Base-by-base conservation (phyloP, 1,140 invertebrate genomes). In the Drosophila burlai region DNA sequence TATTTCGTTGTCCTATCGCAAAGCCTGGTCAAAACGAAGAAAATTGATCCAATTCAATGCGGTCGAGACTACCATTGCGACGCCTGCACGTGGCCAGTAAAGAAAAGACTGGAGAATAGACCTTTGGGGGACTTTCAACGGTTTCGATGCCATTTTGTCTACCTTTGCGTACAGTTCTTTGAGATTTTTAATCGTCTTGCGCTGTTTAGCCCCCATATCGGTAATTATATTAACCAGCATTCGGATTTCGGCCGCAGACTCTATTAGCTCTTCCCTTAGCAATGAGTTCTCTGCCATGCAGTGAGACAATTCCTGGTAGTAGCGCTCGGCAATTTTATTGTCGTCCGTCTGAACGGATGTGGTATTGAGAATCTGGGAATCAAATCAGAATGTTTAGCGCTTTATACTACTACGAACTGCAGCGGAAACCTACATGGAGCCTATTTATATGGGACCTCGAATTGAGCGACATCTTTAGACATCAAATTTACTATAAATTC, bases 301-400 rank as follows among this genome's bases (percentile, higher is more conserved):
- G 8, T 8, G 40, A 2, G 9, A 75, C 50, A 83, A 43, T 83
- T 6, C 80, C 21, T 45, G 9, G 10, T 73, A 75, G 13, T 73
- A 68, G 18, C 73, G 83, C 0, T 72, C 57, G 0, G 73, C 61
- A 31, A 74, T 59, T 58, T 87, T 85, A 0, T 47, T 36, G 52
- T 85, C 82, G 24, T 85, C 82, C n/a, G 79, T 58, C 11, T 78
- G 66, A 1, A 36, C 40, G 7, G 60, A 49, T 21, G 24, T 47
- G n/a, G 10, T 43, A 7, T 75, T 85, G 7, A 10, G 34, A 34
- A 36, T n/a, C 40, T 43, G 8, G 8, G 40, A 43, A n/a, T 43
- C n/a, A n/a, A 43, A 43, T 8, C 8, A 3, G 15, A 42, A n/a
- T 16, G 6, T n/a, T 16, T 2, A 42, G 7, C 7, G 16, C 16